Conservation (phyloP, 2,888 invertebrate species). For the Rotaria sp. region DNA sequence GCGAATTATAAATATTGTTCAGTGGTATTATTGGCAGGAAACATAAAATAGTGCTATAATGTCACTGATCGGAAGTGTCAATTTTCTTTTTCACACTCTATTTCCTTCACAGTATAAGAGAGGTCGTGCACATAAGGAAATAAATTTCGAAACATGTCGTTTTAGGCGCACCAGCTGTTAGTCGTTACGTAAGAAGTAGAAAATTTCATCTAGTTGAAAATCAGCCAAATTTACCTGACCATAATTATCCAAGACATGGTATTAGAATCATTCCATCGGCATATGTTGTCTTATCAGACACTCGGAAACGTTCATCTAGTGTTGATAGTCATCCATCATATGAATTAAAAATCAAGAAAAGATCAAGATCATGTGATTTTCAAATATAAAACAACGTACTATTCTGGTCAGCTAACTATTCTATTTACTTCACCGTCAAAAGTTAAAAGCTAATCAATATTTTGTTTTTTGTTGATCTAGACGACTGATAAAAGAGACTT, state of each 20-base stretch:
- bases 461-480: neutral
- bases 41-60: no score
- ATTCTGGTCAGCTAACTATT: neutral
- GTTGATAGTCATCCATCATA: neutral
- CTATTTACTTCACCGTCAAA: neutral
- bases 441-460: neutral
- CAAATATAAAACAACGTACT: neutral
- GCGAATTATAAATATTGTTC: no score
- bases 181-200: slow-evolving; percentile 1
- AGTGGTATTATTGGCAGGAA: no score
- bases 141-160: neutral
- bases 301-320: neutral
- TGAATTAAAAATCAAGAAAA: neutral
- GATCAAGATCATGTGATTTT: slow-evolving; percentile 1
- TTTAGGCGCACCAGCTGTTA: slow-evolving; percentile 4
- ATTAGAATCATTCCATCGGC: slow-evolving; percentile 14
- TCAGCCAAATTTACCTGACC: neutral
- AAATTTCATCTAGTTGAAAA: slow-evolving; percentile 12
- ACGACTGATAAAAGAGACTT: neutral
- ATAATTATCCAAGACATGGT: neutral
- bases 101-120: no score
- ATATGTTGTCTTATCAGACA: neutral
- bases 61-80: no score
- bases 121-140: no score
- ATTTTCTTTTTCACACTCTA: no score